Evolutionary conservation across 92 coral and sea anemone genomes (phyloP), one percentile per base, ranked within the genome.

Genomic region (Actinernus sp.): DNA sequence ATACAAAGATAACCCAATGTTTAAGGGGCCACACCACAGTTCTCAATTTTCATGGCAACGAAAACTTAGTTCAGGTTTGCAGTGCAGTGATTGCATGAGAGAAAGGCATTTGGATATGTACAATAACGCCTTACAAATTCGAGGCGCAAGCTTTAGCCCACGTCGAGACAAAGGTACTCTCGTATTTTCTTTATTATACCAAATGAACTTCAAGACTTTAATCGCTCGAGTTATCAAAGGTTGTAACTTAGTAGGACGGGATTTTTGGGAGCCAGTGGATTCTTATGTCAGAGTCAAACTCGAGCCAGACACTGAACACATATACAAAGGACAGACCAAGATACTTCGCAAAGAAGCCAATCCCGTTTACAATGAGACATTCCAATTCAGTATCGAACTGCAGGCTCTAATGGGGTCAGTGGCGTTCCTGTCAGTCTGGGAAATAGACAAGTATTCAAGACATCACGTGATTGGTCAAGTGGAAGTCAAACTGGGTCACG

Each of bases 251-350:
- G 86, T 90, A 7, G 96, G 97, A 31, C 90, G 88, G 39, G 97
- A 90, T 74, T 90, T 90, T 65, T 90, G 97, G 97, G 92, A 90
- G 38, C 59, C 86, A 1, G 92, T 86, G 2, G 97, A 90, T 45
- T 86, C 93, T 1, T 90, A 90, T 73, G 86, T 90, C 21, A 81
- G 67, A 54, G 36, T 68, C 52, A 75, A 72, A 41, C 78, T 86
- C 3, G 79, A 81, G 44, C 89, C 92, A 0, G 89, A 86, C 52
- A 33, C 41, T 7, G 74, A 76, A 28, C 86, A 74, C 26, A 55
- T 51, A 37, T 59, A 48, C 20, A 86, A 65, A 49, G 77, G 81
- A 37, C 69, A 77, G 25, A 83, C 92, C 0, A 47, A 81, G 10
- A 79, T 90, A 4, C 30, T 65, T 18, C 73, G 77, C 16, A 90